These are phyloP conservation scores for Heterodera schachtii DNA, from an alignment of 1,140 invertebrate genomes.

Conservation along the genomic window DNA sequence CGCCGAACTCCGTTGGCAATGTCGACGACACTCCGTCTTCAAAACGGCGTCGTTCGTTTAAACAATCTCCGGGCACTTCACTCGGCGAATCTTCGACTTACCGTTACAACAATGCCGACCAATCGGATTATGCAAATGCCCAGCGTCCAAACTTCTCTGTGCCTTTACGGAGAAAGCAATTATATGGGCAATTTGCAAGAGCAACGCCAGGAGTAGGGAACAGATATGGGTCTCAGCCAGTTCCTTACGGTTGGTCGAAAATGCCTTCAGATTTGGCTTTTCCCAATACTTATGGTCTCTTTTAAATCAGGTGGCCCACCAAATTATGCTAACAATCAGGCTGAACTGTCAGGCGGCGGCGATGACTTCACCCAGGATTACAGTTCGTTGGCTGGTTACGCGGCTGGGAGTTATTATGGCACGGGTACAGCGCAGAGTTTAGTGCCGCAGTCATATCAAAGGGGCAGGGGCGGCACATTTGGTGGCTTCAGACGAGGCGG, in stretches of 20 bases:
- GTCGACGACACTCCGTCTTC: background rate
- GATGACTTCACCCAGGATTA: background rate
- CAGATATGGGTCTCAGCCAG: background rate
- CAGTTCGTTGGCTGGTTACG: background rate
- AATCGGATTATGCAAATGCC: background rate
- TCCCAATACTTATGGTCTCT: background rate
- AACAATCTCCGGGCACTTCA: background rate
- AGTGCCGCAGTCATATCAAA: background rate
- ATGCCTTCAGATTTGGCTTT: no score
- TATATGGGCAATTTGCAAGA: background rate
- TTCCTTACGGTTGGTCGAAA: background rate
- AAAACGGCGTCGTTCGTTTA: slow-evolving; percentile 4
- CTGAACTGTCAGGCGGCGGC: background rate
- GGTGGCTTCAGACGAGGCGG: background rate
- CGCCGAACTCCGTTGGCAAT: background rate
- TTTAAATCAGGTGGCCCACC: background rate
- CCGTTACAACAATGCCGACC: slow-evolving; percentile 3
- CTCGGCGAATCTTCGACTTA: background rate
- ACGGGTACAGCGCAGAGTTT: background rate
- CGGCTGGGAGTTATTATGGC: background rate
- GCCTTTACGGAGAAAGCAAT: background rate
- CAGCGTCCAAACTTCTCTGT: background rate
- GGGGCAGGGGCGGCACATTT: background rate
- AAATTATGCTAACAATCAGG: background rate
- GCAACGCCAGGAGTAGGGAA: background rate